Percentiles rank a stretch among this genome's conserved stretches.
These are phyloP conservation scores for Xylophagus ater DNA, from an alignment of 2,888 invertebrate genomes.

Conservation along the genomic window DNA sequence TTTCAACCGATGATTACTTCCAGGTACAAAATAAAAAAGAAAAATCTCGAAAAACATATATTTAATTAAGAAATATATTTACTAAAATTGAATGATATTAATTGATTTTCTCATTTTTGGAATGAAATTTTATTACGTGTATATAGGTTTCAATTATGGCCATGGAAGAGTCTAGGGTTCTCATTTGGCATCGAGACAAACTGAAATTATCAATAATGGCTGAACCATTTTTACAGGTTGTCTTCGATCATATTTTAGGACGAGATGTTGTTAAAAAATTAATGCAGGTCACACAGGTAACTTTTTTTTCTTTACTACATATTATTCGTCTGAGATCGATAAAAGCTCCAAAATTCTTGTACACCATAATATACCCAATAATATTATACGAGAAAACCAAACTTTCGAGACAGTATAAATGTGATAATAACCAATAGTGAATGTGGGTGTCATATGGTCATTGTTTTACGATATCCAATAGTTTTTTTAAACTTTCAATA, in stretches of 20 bases:
- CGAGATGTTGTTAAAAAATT: slow-evolving; percentile 77
- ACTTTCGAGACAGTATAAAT: too few species aligned
- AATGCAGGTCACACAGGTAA: slow-evolving; percentile 58
- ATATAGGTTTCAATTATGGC: slow-evolving; percentile 73
- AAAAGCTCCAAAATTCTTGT: too few species aligned
- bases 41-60: too few species aligned
- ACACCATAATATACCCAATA: too few species aligned
- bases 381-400: too few species aligned
- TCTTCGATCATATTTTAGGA: slow-evolving; percentile 77
- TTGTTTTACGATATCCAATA: too few species aligned
- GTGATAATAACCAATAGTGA: too few species aligned
- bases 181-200: slow-evolving; percentile 79
- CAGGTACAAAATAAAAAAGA: slow-evolving; percentile 58
- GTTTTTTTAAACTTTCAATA: too few species aligned
- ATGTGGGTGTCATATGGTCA: too few species aligned
- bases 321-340: too few species aligned
- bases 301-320: too few species aligned
- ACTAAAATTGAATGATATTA: background rate
- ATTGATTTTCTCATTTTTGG: background rate
- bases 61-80: background rate
- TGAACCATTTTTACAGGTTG: slow-evolving; percentile 70
- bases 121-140: background rate
- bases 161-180: slow-evolving; percentile 71
- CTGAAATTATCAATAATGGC: slow-evolving; percentile 73
- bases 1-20: slow-evolving; percentile 75